phyloP scores from a whole-genome alignment of 2,888 invertebrate genomes.

The Thereva nobilitata region DNA sequence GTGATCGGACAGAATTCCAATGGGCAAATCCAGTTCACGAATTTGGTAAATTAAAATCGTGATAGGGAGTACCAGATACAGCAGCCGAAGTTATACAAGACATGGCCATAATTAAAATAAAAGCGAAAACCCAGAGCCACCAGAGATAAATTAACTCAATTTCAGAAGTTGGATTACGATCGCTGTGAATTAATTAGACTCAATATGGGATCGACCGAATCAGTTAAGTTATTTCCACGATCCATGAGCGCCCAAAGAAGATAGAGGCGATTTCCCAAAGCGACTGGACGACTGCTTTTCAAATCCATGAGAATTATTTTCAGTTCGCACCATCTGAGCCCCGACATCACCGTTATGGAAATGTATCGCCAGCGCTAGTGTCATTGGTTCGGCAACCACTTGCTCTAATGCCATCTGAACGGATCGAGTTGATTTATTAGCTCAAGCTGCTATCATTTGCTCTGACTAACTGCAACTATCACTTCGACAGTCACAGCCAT shows the following conservation, averaged over 20 bases:
- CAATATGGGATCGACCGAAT: slow-evolving; percentile 18
- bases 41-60: slow-evolving; percentile 19
- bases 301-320: slow-evolving; percentile 30
- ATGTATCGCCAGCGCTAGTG: slow-evolving; percentile 21
- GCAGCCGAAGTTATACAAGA: neutral
- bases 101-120: slow-evolving; percentile 25
- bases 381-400: slow-evolving; percentile 11
- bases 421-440: slow-evolving; percentile 26
- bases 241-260: slow-evolving; percentile 2
- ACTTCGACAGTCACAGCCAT: too few species aligned
- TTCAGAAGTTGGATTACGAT: slow-evolving; percentile 25
- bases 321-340: slow-evolving; percentile 22
- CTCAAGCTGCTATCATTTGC: slow-evolving; percentile 15
- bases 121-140: slow-evolving; percentile 17
- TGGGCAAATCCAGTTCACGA: slow-evolving; percentile 13
- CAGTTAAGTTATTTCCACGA: slow-evolving; percentile 8
- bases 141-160: slow-evolving; percentile 28
- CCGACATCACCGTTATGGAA: slow-evolving; percentile 20
- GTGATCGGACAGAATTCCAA: too few species aligned
- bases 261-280: slow-evolving; percentile 22
- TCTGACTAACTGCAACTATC: neutral
- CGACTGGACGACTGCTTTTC: slow-evolving; percentile 12
- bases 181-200: slow-evolving; percentile 32
- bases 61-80: slow-evolving; percentile 3
- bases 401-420: slow-evolving; percentile 23